Base-by-base conservation (phyloP, 2,113 vertebrate genomes). In the Onychostoma macrolepis region DNA sequence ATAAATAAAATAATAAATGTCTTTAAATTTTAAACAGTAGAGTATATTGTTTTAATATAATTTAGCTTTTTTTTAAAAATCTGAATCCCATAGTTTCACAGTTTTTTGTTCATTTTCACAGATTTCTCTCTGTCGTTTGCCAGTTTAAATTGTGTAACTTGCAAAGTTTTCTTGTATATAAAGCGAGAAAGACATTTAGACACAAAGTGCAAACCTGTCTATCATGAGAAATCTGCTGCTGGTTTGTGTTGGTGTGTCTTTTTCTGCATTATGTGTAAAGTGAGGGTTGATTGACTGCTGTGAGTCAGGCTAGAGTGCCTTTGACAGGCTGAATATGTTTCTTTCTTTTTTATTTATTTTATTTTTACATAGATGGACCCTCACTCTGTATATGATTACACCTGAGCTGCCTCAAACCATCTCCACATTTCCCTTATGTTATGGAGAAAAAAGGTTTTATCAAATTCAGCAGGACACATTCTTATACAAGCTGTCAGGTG, bases 191-290 rank as follows among this genome's bases (percentile, higher is more conserved):
- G 19, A 71, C 67, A 21, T 69, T 36, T 12, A 41, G 4, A 26
- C 38, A 43, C 19, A 4, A n/a, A 74, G 24, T n/a, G 38, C 10
- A 43, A 43, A n/a, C 19, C 38, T 43, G 71, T 43, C 4, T 74
- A 12, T 74, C 24, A 13, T 43, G 38, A n/a, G 38, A 43, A 43
- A 45, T 43, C 72, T 75, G 72, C 72, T 75, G 38, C 5, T 75
- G 36, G 21, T 43, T 75, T 75, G 36, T 43, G 71, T 43, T 74
- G 36, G 71, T n/a, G 71, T 74, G 21, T 74, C 21, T 74, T n/a
- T 56, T 56, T 56, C 19, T 43, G 36, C 71, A 43, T n/a, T 45
- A 45, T 8, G 72, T n/a, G 21, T 75, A 26, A 75, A 45, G 38
- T 75, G 24, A 45, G 4, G 11, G 24, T n/a, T 45, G 72, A 75